These are phyloP conservation scores for Ichneumoninae sp. DNA, from an alignment of 2,888 invertebrate genomes.

Conservation along the genomic window DNA sequence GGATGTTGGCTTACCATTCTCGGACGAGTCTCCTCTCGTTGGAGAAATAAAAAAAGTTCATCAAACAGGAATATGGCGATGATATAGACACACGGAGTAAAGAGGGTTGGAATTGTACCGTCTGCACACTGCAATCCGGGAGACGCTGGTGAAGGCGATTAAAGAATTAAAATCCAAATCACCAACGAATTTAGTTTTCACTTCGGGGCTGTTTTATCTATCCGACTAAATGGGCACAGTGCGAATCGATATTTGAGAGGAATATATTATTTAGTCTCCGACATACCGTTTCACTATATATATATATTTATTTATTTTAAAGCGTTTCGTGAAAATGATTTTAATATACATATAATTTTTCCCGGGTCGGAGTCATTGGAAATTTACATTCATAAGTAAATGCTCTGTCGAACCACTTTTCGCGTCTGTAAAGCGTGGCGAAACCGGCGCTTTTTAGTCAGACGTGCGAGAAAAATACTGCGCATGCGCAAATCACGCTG, in stretches of 20 bases:
- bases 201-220: slow-evolving; percentile 7
- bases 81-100: not conserved
- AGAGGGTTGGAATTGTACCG: slow-evolving; percentile 26
- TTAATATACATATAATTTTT: not conserved
- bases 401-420: not conserved
- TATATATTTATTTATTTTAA: too few relatives aligned
- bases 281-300: not conserved
- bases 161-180: slow-evolving; percentile 61
- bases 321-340: not conserved
- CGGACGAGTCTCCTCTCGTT: not conserved
- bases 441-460: not conserved
- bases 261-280: not conserved
- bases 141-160: slow-evolving; percentile 40
- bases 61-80: not conserved
- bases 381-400: not conserved
- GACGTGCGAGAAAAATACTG: not conserved
- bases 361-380: not conserved
- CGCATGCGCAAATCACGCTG: too few relatives aligned
- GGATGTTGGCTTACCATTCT: not conserved
- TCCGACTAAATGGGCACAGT: not conserved
- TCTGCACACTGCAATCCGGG: slow-evolving; percentile 23
- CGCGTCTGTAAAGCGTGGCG: not conserved
- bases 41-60: not conserved
- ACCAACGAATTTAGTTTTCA: slow-evolving; percentile 41
- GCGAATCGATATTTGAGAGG: not conserved